Base-by-base conservation (phyloP, 2,113 vertebrate species). In the Gnathonemus longibarbis region DNA sequence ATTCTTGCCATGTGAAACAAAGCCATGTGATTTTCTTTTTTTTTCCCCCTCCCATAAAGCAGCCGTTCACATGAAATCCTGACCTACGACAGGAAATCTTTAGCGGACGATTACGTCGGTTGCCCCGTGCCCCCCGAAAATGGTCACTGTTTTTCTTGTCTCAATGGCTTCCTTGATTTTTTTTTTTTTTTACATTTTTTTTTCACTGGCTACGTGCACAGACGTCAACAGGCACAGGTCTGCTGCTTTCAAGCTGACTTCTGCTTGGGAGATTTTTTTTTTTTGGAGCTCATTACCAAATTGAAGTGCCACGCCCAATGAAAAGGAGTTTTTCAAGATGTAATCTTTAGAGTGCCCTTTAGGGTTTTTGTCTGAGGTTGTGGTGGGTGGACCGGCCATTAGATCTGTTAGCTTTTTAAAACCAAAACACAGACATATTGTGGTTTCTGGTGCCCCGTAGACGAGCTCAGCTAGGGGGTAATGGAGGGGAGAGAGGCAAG, bases 281-380 rank as follows among this genome's bases (percentile, higher is more conserved):
- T 84, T 90, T 91, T 87, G 92, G 88, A 91, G 91, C 90, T 93
- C 92, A 93, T 93, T 92, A 92, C 90, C 84, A 90, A 91, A 70
- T 86, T 89, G 91, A 91, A 93, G 91, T 91, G 91, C 91, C 89
- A 90, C 90, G 90, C 91, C 90, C 91, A 90, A 90, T 87, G 90
- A 89, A 91, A 92, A 92, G 90, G 91, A 24, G 90, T 91, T 93
- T 93, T 93, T 92, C 92, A 93, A 93, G 90, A 92, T 93, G 92
- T 92, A 89, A 90, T 92, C 91, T 91, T 90, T 21, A 88, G 80
- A 74, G 74, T 84, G 49, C 84, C 31, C 89, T 86, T 84, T 91
- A 91, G 7, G 85, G 49, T 89, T 80, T 80, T 74, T 80, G 90
- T 93, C 91, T 84, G 89, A 88, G 90, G 91, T 87, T 84, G 90